Evolutionary conservation across 2,888 invertebrate species (phyloP).

Genomic region (Norana najaformis): DNA sequence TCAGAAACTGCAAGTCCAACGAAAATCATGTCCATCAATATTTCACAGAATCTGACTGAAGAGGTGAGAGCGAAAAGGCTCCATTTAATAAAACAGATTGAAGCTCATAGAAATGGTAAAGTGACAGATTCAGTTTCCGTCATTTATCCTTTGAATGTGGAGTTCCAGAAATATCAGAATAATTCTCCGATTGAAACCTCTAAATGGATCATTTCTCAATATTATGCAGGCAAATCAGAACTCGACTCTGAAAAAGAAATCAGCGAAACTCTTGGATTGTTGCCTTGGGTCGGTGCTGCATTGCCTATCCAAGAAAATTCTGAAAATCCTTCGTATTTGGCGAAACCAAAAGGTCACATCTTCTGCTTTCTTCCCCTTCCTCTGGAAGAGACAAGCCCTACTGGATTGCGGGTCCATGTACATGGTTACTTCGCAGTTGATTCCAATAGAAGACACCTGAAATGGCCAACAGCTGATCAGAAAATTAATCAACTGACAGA

Average conservation of each 20-base stretch:
- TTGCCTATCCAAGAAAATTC: constrained; percentile 35
- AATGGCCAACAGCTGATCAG: constrained; percentile 34
- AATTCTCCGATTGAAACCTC: background rate
- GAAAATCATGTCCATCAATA: constrained; percentile 21
- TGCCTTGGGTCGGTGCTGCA: constrained; percentile 49
- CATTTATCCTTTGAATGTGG: constrained; percentile 1
- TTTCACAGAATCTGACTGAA: background rate
- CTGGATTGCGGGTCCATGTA: constrained; percentile 38
- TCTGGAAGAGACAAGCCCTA: constrained; percentile 32
- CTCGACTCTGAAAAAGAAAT: background rate
- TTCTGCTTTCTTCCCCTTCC: constrained; percentile 40
- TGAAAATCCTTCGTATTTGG: background rate
- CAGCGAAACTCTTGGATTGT: constrained; percentile 8
- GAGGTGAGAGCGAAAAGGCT: constrained; percentile 6
- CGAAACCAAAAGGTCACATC: constrained; percentile 32
- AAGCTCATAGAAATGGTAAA: background rate
- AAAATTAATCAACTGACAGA: constrained; percentile 41
- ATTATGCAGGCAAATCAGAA: constrained; percentile 17
- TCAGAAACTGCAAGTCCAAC: background rate
- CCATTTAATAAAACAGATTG: background rate
- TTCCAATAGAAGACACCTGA: constrained; percentile 37
- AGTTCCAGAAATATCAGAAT: constrained; percentile 40
- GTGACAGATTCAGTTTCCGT: background rate
- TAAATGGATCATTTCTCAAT: constrained; percentile 9
- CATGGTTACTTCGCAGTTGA: constrained; percentile 39